phyloP scores from a whole-genome alignment of 2,888 invertebrate species.

The Hemaris fuciformis region DNA sequence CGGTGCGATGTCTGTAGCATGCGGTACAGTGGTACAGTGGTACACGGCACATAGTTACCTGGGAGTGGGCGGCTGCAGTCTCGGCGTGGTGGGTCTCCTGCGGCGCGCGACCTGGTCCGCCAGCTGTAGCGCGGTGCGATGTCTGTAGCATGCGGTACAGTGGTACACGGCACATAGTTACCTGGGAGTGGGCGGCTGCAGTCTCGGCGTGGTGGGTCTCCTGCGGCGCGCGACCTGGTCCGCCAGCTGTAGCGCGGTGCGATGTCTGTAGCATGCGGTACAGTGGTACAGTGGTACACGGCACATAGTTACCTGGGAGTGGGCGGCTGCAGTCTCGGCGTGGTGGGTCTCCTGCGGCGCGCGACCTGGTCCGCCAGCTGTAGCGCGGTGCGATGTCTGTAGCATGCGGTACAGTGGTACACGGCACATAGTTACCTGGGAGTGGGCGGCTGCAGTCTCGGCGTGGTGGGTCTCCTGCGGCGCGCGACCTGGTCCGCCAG shows the following conservation, averaged over 20 bases:
- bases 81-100: conserved; percentile 80
- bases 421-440: conserved; percentile 45
- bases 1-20: no score
- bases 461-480: conserved; percentile 82
- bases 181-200: conserved; percentile 43
- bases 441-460: conserved; percentile 63
- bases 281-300: no score
- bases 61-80: conserved; percentile 55
- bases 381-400: conserved; percentile 89
- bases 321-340: conserved; percentile 76
- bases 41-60: no score
- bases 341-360: conserved; percentile 81
- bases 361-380: conserved; percentile 92
- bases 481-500: conserved; percentile 91
- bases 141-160: not conserved
- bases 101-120: conserved; percentile 92
- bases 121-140: conserved; percentile 89
- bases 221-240: conserved; percentile 90
- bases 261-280: conserved; percentile 94
- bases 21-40: no score
- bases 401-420: not conserved
- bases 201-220: conserved; percentile 81
- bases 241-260: conserved; percentile 89
- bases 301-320: conserved; percentile 49
- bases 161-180: conserved; percentile 19